These are phyloP conservation scores for Druon quercuslanigerum DNA, from an alignment of 1,140 invertebrate genomes.

Conservation along the genomic window DNA sequence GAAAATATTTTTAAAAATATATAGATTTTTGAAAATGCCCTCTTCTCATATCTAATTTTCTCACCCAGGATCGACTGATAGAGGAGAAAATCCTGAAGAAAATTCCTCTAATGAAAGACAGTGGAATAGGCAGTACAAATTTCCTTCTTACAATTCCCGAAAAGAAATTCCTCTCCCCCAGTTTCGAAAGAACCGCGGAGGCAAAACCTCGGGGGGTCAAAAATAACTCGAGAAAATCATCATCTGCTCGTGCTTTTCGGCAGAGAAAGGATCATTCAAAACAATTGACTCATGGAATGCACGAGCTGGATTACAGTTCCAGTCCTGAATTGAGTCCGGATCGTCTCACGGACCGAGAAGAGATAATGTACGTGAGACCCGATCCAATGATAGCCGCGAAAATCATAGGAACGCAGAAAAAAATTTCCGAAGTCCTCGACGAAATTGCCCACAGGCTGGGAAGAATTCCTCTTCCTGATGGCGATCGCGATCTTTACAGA, in stretches of 20 bases:
- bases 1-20: no score
- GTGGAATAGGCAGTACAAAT: slow-evolving; percentile 45
- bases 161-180: slow-evolving; percentile 39
- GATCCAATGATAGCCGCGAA: slow-evolving; percentile 63
- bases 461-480: slow-evolving; percentile 69
- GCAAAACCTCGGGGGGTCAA: slow-evolving; percentile 36
- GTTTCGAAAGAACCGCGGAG: slow-evolving; percentile 41
- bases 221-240: slow-evolving; percentile 49
- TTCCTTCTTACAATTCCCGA: slow-evolving; percentile 55
- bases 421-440: slow-evolving; percentile 65
- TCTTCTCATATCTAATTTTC: no score
- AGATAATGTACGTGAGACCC: slow-evolving; percentile 37
- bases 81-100: slow-evolving; percentile 36
- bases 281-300: slow-evolving; percentile 41
- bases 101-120: slow-evolving; percentile 34
- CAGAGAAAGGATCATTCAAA: slow-evolving; percentile 53
- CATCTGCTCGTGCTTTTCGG: slow-evolving; percentile 54
- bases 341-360: slow-evolving; percentile 31
- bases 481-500: slow-evolving; percentile 65
- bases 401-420: slow-evolving; percentile 64
- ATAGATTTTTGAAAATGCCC: no score
- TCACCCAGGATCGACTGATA: no score
- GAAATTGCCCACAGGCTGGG: slow-evolving; percentile 66
- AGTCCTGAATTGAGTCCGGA: slow-evolving; percentile 58
- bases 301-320: slow-evolving; percentile 58